Percentiles rank a stretch among this genome's conserved stretches.
These are phyloP conservation scores for Amblyopsis rosae DNA, from an alignment of 2,113 vertebrate species.

Conservation along the genomic window DNA sequence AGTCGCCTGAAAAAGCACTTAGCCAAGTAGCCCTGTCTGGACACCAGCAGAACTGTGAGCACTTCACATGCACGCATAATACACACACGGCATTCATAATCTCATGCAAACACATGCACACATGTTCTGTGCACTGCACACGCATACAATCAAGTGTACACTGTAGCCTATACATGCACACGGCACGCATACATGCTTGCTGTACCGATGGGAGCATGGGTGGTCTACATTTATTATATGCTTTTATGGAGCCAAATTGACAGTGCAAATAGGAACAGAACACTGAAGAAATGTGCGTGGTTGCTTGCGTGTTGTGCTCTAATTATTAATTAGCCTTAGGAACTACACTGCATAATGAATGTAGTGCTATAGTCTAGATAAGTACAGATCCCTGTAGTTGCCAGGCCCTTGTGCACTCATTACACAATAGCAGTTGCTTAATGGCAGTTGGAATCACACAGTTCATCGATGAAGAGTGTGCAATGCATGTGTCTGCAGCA, in stretches of 20 bases:
- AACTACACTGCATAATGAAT: conserved; percentile 24
- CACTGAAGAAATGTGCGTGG: conserved; percentile 14
- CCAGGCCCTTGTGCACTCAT: no score
- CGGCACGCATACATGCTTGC: no score
- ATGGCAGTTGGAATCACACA: not conserved
- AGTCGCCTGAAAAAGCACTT: conserved; percentile 49
- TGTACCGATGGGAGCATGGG: no score
- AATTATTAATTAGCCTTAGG: conserved; percentile 36
- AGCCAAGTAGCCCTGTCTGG: conserved; percentile 44
- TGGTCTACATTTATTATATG: no score
- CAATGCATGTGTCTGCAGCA: not conserved
- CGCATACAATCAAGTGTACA: not conserved
- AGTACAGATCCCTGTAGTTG: not conserved
- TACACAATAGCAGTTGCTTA: not conserved
- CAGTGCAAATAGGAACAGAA: conserved; percentile 14
- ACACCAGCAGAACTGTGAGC: conserved; percentile 40
- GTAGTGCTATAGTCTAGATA: conserved; percentile 4
- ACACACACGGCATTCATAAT: not conserved
- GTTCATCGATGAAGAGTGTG: not conserved
- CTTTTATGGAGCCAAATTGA: no score
- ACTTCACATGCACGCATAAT: conserved; percentile 18
- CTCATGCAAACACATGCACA: not conserved
- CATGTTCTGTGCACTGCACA: not conserved
- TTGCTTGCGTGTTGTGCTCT: conserved; percentile 13
- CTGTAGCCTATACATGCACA: no score